Evolutionary conservation across 92 coral and sea anemone genomes (phyloP).

Genomic region (Porites rus): DNA sequence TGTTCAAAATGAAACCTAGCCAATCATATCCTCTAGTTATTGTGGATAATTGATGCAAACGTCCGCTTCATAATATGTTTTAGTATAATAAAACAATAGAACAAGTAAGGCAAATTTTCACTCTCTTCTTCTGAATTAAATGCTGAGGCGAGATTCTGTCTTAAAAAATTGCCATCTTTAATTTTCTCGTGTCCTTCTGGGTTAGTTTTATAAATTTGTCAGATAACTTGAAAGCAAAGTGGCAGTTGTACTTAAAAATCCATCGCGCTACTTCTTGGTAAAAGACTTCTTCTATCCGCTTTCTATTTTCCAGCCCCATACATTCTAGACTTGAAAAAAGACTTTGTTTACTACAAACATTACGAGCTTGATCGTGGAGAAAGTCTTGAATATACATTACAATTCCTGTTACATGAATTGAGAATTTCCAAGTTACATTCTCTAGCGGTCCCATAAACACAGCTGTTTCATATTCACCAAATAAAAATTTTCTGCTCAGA

Average conservation of each 20-base stretch:
- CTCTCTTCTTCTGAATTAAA: not conserved
- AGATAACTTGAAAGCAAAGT: constrained; percentile 3
- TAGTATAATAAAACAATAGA: not conserved
- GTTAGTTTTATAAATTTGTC: constrained; percentile 15
- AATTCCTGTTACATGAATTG: constrained; percentile 6
- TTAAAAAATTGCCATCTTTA: not conserved
- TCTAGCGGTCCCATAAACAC: constrained; percentile 27
- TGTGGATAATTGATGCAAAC: not conserved
- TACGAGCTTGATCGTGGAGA: not conserved
- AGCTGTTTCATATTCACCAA: constrained; percentile 15
- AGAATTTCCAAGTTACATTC: constrained; percentile 1
- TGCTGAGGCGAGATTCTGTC: not conserved
- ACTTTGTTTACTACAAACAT: not conserved
- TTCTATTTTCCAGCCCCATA: not conserved
- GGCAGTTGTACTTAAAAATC: constrained; percentile 14
- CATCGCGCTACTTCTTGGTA: constrained; percentile 27
- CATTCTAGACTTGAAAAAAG: not conserved
- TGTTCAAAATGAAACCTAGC: not conserved
- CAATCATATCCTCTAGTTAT: not conserved
- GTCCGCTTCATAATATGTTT: not conserved
- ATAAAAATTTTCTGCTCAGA: constrained; percentile 12
- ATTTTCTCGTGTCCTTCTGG: constrained; percentile 6
- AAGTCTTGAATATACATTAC: constrained; percentile 4
- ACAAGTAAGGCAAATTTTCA: not conserved
- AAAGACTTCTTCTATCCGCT: not conserved